Percentiles rank a stretch among this genome's conserved stretches.
These are phyloP conservation scores for Leucoraja erinaceus DNA, from an alignment of 2,113 vertebrate genomes.

Conservation along the genomic window DNA sequence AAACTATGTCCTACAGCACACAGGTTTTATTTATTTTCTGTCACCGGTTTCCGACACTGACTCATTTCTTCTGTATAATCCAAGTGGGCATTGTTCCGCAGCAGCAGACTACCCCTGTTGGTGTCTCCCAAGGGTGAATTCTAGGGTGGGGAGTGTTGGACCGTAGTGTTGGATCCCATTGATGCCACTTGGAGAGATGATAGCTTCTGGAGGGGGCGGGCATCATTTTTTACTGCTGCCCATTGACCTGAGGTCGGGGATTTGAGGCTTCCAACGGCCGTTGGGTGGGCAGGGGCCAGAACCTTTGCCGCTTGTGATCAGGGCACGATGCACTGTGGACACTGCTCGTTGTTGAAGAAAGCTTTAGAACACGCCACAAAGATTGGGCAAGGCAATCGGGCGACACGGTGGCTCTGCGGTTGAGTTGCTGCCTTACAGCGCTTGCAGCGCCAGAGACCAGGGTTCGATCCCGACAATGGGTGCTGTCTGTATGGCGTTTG, in stretches of 20 bases:
- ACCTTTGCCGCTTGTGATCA: neutral
- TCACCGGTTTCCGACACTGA: neutral
- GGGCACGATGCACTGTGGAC: neutral
- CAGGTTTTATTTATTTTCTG: slow-evolving; percentile 27
- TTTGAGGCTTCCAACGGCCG: neutral
- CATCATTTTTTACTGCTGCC: neutral
- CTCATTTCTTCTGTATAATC: neutral
- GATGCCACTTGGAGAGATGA: neutral
- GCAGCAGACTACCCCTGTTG: neutral
- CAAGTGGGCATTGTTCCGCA: neutral
- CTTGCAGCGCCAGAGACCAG: no score
- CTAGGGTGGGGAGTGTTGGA: neutral
- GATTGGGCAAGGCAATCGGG: no score
- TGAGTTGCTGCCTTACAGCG: no score
- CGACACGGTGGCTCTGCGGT: no score
- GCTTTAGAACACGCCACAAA: no score
- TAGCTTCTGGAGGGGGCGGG: neutral
- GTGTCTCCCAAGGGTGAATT: neutral
- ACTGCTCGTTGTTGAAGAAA: no score
- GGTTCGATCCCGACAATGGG: no score
- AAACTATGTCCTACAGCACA: slow-evolving; percentile 31
- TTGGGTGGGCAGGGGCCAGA: neutral
- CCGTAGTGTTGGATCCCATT: neutral
- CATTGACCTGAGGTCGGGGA: neutral
- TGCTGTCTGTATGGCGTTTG: no score